These are phyloP conservation scores for Lampris megalopsis DNA, from an alignment of 2,113 vertebrate species.

Conservation along the genomic window DNA sequence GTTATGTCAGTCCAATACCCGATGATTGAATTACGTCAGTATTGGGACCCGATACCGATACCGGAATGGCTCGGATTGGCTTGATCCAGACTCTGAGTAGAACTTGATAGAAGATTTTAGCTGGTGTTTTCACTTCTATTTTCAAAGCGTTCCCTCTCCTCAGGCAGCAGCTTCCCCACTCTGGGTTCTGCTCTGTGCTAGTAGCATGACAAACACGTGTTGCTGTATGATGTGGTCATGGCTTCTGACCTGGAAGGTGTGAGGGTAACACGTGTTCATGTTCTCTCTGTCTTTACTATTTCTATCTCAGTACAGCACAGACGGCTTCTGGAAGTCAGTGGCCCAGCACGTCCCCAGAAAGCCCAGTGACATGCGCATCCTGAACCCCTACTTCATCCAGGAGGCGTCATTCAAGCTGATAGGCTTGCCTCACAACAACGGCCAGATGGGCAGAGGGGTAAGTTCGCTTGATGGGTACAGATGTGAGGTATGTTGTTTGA, in stretches of 20 bases:
- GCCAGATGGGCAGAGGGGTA: conserved; percentile 93
- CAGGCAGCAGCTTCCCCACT: too few species aligned
- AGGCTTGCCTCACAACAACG: conserved; percentile 91
- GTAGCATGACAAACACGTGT: too few species aligned
- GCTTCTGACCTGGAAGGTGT: not conserved
- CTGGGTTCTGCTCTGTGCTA: too few species aligned
- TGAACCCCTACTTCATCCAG: conserved; percentile 95
- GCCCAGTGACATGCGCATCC: conserved; percentile 89
- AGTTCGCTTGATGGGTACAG: conserved; percentile 10
- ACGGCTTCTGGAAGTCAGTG: conserved; percentile 95
- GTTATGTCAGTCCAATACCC: too few species aligned
- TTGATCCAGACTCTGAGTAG: too few species aligned
- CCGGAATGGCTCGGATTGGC: too few species aligned
- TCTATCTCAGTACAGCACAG: conserved; percentile 83
- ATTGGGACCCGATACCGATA: too few species aligned
- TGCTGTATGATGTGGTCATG: not conserved
- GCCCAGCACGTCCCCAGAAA: conserved; percentile 88
- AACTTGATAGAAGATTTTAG: too few species aligned
- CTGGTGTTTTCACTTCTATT: too few species aligned
- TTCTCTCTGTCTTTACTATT: not conserved
- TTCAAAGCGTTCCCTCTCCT: too few species aligned
- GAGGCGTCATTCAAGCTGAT: conserved; percentile 95
- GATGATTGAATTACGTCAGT: too few species aligned
- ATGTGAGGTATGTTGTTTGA: conserved; percentile 40
- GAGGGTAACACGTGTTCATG: not conserved